A percentile compares a stretch with the other conserved stretches of the same genome.
Conservation (phyloP, 2,113 vertebrate species). For the Prunella fulvescens region DNA sequence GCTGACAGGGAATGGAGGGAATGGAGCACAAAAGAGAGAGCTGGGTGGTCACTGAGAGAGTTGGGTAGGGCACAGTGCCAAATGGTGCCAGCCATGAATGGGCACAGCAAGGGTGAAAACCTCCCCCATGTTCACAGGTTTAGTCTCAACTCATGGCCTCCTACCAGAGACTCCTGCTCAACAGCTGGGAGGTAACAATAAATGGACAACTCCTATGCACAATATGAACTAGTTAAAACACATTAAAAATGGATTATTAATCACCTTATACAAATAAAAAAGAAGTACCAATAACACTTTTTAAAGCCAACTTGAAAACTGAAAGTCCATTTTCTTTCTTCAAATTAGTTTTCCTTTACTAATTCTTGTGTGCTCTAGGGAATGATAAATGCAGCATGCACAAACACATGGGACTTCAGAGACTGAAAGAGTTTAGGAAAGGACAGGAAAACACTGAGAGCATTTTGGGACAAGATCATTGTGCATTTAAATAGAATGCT, state of each 20-base stretch:
- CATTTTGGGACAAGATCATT: neutral
- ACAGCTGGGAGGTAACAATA: neutral
- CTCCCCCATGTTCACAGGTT: neutral
- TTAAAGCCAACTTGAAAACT: neutral
- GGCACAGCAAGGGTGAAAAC: neutral
- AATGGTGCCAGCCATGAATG: neutral
- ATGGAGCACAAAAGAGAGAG: neutral
- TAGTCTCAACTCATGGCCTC: neutral
- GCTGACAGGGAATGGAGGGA: neutral
- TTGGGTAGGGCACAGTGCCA: neutral
- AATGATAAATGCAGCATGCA: neutral
- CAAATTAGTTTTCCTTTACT: slow-evolving; percentile 12
- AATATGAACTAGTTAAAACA: neutral
- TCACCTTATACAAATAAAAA: neutral
- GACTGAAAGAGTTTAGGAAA: neutral
- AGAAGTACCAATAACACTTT: neutral
- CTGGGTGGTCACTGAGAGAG: neutral
- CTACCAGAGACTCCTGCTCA: neutral
- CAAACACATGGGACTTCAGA: neutral
- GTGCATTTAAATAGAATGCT: neutral
- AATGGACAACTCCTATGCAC: neutral
- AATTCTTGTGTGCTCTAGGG: neutral
- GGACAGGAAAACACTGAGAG: neutral
- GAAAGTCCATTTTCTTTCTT: neutral
- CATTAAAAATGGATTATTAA: neutral